phyloP scores from a whole-genome alignment of 1,140 invertebrate species.

The Diuraphis noxia region DNA sequence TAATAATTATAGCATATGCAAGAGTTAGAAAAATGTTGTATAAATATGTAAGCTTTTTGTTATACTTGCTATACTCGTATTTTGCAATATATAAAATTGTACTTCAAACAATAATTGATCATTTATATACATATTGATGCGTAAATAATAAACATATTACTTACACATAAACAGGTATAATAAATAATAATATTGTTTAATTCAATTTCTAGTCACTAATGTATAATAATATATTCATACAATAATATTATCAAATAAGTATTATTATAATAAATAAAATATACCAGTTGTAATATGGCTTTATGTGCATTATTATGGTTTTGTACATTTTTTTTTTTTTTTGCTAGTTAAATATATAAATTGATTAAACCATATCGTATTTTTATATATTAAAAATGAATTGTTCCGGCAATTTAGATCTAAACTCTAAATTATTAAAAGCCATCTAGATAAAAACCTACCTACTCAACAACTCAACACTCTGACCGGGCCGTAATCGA shows the following conservation, averaged over 20 bases:
- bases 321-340: not conserved
- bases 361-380: not conserved
- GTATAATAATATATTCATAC: not conserved
- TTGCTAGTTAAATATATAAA: not conserved
- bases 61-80: not conserved
- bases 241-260: not conserved
- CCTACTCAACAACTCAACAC: not conserved
- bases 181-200: slow-evolving; percentile 1
- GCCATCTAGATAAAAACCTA: not conserved
- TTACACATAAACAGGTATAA: not conserved
- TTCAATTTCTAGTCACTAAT: not conserved
- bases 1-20: not conserved
- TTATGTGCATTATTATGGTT: not conserved
- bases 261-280: not conserved
- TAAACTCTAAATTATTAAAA: not conserved
- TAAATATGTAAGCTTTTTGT: not conserved
- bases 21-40: not conserved
- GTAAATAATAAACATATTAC: not conserved
- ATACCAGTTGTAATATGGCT: not conserved
- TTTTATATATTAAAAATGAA: not conserved
- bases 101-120: not conserved
- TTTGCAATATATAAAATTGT: not conserved
- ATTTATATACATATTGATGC: not conserved
- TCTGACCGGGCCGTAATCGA: not conserved
- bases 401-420: not conserved